Evolutionary conservation across 2,888 invertebrate genomes (phyloP).

Genomic region (Seladonia tumulorum): DNA sequence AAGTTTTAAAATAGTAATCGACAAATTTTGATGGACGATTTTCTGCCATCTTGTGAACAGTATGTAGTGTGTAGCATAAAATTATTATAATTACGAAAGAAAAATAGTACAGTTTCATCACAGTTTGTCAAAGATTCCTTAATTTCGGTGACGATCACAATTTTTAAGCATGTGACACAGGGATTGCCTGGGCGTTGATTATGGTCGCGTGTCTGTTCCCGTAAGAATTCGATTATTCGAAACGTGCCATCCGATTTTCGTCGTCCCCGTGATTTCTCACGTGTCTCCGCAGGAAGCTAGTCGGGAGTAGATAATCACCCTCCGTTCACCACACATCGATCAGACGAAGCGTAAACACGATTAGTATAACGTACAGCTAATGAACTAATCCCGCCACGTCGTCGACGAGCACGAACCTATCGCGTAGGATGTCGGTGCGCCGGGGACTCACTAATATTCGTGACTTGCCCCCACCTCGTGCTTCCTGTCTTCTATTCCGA

Average conservation of each 20-base stretch:
- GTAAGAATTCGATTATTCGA: conserved; percentile 14
- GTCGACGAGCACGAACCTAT: conserved; percentile 74
- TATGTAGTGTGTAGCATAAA: too few species aligned
- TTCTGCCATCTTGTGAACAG: not conserved
- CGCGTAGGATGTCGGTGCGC: conserved; percentile 29
- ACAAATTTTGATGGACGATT: not conserved
- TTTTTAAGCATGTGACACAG: not conserved
- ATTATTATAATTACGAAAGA: too few species aligned
- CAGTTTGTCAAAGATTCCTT: not conserved
- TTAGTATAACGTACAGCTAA: conserved; percentile 78
- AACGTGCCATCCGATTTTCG: conserved; percentile 29
- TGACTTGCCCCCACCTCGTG: conserved; percentile 30
- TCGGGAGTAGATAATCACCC: conserved; percentile 65
- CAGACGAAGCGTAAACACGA: conserved; percentile 76
- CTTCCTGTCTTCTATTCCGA: conserved; percentile 21
- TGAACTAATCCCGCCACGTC: conserved; percentile 76
- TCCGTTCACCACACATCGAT: conserved; percentile 69
- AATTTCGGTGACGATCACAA: not conserved
- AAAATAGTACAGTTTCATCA: not conserved
- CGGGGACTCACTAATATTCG: conserved; percentile 39
- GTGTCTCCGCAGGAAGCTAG: conserved; percentile 60
- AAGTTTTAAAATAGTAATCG: not conserved
- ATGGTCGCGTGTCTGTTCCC: not conserved
- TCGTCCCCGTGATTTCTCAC: conserved; percentile 67
- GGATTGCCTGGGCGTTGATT: not conserved